Base-by-base conservation (phyloP, 2,888 invertebrate species). In the Gortyna flavago region DNA sequence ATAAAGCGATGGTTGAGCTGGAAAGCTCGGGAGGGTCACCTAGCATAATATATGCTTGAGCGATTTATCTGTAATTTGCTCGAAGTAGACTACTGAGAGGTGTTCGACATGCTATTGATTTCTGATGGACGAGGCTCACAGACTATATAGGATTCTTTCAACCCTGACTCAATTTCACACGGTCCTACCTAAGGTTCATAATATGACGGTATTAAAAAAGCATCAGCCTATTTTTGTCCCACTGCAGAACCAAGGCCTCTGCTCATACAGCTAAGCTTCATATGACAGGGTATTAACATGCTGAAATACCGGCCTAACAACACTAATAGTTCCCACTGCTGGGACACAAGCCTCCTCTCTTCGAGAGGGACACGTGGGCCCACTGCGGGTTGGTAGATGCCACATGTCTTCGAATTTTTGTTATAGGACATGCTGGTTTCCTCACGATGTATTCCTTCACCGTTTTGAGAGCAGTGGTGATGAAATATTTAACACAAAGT, bases 1-100 rank as follows among this genome's bases (percentile, higher is more conserved):
- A 79, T 79, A 79, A 79, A 64, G 32, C 44, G 8, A 35, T 64
- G 21, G 54, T 64, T 64, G 7, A 54, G 51, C 35, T 44, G 41
- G 13, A 61, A 51, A 41, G 25, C n/a, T 59, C 21, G 21, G 8
- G 16, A 41, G n/a, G 4, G 9, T 68, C 59, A 77, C 8, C 41
- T 51, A 54, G 6, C 21, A 16, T 59, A 44, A 41, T 41, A 41
- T 41, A 11, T 57, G 18, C 48, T 18, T n/a, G 13, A 48, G 59
- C 38, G 16, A 16, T 65, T 2, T 29, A 54, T 21, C 9, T 41
- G 9, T 5, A 21, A 54, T 35, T 25, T 44, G 13, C 44, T 25
- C 25, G 25, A 51, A 51, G 51, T 18, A 44, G 44, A 13, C 13
- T 44, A 44, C 44, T 44, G 44, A 16, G 16, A 44, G 5, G 5